A percentile compares a stretch with the other conserved stretches of the same genome.
phyloP scores from a whole-genome alignment of 2,797 vertebrate genomes.

The Pseudochirops corinnae region DNA sequence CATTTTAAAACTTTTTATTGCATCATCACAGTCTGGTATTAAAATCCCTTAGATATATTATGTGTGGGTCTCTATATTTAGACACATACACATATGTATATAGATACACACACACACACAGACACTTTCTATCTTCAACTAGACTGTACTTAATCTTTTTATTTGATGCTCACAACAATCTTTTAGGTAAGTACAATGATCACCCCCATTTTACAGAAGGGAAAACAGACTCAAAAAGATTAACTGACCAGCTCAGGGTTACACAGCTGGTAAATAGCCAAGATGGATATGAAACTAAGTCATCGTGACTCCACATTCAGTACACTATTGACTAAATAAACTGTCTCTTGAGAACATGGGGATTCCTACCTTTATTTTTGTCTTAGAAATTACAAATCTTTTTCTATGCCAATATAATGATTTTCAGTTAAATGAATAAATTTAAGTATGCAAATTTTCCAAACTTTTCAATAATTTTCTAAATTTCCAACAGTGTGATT shows the following conservation, averaged over 20 bases:
- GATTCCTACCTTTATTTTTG: not conserved
- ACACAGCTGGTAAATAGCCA: not conserved
- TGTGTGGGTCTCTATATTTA: no score
- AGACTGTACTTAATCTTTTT: no score
- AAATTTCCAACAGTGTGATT: not conserved
- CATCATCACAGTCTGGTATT: not conserved
- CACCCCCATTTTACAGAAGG: not conserved
- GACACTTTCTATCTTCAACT: no score
- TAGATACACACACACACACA: no score
- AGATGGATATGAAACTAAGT: not conserved
- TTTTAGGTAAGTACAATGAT: not conserved
- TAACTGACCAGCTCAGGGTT: not conserved
- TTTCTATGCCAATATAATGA: not conserved
- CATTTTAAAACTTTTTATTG: not conserved
- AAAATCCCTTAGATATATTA: not conserved
- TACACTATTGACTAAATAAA: not conserved
- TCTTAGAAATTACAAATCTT: not conserved
- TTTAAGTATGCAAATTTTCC: not conserved
- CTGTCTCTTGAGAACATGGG: not conserved
- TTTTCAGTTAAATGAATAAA: not conserved
- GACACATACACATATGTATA: no score
- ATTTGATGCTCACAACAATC: not conserved
- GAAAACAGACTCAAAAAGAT: not conserved
- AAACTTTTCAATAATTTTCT: not conserved
- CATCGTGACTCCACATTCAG: not conserved